These are phyloP conservation scores for Lithobates pipiens DNA, from an alignment of 2,797 vertebrate genomes.

Conservation along the genomic window DNA sequence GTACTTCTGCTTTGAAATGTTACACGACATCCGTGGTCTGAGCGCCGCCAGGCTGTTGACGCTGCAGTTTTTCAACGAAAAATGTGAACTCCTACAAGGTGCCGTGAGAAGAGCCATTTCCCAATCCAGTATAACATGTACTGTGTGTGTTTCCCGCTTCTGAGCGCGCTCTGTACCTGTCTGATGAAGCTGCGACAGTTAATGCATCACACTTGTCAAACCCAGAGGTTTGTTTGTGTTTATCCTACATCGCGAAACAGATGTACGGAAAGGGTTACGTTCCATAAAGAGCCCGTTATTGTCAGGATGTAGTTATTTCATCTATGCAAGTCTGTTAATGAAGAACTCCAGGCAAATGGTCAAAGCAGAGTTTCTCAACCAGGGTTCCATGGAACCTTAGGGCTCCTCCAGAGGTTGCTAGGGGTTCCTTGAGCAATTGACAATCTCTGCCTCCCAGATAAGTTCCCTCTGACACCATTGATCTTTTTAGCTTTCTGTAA, in stretches of 20 bases:
- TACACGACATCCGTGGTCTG: conserved; percentile 38
- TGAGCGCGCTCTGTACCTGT: neutral
- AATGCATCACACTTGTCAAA: neutral
- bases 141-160: neutral
- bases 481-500: too few relatives aligned
- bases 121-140: neutral
- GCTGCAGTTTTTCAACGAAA: conserved; percentile 3
- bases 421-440: too few relatives aligned
- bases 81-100: neutral
- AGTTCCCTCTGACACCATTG: too few relatives aligned
- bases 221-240: neutral
- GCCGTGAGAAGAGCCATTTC: conserved; percentile 1
- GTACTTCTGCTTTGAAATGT: conserved; percentile 35
- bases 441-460: too few relatives aligned
- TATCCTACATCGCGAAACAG: neutral
- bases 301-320: too few relatives aligned
- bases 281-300: too few relatives aligned
- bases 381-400: too few relatives aligned
- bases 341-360: too few relatives aligned
- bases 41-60: conserved; percentile 18
- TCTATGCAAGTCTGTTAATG: too few relatives aligned
- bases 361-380: too few relatives aligned
- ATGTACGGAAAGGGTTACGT: neutral
- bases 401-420: too few relatives aligned
- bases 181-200: neutral